These are phyloP conservation scores for Hemicordylus capensis DNA, from an alignment of 2,113 vertebrate genomes.

Conservation along the genomic window DNA sequence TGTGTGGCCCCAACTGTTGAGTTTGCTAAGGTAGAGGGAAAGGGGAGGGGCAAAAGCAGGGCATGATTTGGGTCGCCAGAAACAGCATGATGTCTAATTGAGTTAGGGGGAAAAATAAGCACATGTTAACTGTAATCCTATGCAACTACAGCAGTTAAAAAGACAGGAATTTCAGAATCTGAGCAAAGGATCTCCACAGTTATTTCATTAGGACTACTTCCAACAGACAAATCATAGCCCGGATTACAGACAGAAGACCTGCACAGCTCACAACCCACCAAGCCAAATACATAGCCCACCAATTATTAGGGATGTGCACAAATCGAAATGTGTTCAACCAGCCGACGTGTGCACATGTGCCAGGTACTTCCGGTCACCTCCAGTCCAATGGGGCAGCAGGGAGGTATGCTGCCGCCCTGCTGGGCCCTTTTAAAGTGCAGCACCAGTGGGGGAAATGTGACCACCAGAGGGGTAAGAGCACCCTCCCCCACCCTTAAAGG, in stretches of 20 bases:
- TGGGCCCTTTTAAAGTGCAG: too few species aligned
- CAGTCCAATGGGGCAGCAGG: too few species aligned
- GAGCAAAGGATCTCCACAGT: neutral
- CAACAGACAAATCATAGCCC: neutral
- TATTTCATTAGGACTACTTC: too few species aligned
- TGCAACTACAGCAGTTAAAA: neutral
- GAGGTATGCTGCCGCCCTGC: too few species aligned
- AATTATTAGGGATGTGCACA: too few species aligned
- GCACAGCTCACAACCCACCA: neutral
- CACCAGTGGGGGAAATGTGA: too few species aligned
- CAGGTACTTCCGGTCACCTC: too few species aligned
- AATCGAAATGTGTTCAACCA: too few species aligned
- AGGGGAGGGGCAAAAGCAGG: slow-evolving; percentile 28
- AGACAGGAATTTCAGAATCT: neutral
- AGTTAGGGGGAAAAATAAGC: neutral
- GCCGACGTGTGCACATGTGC: too few species aligned
- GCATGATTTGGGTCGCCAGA: neutral
- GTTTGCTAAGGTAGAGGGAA: slow-evolving; percentile 22
- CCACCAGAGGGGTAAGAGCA: too few species aligned
- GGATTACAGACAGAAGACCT: neutral
- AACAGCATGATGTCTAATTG: neutral
- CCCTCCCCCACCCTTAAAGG: too few species aligned
- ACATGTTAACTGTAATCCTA: neutral
- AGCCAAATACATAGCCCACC: neutral
- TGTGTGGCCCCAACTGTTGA: slow-evolving; percentile 56